These are phyloP conservation scores for Corydoras sp. DNA, from an alignment of 2,113 vertebrate genomes.

Conservation along the genomic window DNA sequence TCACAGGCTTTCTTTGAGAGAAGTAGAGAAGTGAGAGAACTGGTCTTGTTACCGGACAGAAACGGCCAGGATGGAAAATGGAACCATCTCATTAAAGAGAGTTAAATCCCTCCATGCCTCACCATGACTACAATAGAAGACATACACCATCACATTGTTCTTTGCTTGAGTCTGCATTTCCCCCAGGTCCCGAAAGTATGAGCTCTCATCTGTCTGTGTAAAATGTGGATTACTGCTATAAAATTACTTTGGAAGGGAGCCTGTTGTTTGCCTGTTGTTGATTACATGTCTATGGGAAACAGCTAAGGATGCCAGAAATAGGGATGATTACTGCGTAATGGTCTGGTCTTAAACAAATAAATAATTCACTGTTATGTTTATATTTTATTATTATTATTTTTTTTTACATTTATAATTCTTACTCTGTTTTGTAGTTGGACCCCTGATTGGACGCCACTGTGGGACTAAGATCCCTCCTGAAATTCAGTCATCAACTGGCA, in stretches of 20 bases:
- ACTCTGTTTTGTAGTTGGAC: constrained; percentile 75
- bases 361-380: too few relatives aligned
- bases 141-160: background rate
- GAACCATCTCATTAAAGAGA: constrained; percentile 12
- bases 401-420: background rate
- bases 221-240: constrained; percentile 19
- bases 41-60: constrained; percentile 1
- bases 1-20: constrained; percentile 1
- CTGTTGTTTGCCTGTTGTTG: constrained; percentile 16
- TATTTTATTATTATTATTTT: too few relatives aligned
- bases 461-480: constrained; percentile 86
- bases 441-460: constrained; percentile 93
- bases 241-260: background rate
- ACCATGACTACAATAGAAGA: constrained; percentile 4
- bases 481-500: constrained; percentile 86
- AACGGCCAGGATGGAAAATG: background rate
- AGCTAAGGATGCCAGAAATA: constrained; percentile 3
- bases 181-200: background rate
- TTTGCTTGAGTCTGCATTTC: constrained; percentile 4
- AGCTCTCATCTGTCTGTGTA: constrained; percentile 7
- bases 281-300: constrained; percentile 7
- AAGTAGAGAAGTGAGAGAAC: background rate
- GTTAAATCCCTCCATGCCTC: background rate
- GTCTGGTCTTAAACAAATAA: background rate
- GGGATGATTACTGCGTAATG: background rate